These are phyloP conservation scores for Oreochromis niloticus DNA, from an alignment of 2,113 vertebrate species.

Conservation along the genomic window DNA sequence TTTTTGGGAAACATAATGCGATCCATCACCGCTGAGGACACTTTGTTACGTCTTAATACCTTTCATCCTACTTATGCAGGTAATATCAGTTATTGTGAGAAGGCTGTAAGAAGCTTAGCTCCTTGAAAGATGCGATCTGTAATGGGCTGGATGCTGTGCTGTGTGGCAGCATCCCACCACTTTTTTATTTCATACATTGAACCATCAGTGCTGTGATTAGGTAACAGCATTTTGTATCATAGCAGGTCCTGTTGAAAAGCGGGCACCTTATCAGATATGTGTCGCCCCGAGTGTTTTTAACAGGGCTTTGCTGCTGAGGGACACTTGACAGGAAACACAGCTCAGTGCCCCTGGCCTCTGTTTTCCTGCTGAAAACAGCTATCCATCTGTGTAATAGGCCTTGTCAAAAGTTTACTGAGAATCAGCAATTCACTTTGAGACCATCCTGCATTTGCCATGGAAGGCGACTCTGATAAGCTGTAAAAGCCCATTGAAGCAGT, in stretches of 20 bases:
- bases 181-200: background rate
- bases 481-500: constrained; percentile 22
- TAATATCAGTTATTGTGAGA: background rate
- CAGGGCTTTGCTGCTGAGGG: background rate
- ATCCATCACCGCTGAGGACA: background rate
- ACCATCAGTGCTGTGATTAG: constrained; percentile 5
- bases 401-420: constrained; percentile 61
- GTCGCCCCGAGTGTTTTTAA: constrained; percentile 17
- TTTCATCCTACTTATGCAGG: background rate
- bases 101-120: background rate
- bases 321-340: constrained; percentile 6
- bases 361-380: constrained; percentile 36
- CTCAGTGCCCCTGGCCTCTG: background rate
- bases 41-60: background rate
- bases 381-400: constrained; percentile 60
- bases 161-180: background rate
- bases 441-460: background rate
- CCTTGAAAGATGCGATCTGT: background rate
- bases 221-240: background rate
- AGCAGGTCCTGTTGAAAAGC: background rate
- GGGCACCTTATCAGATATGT: constrained; percentile 16
- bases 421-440: constrained; percentile 52
- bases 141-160: background rate
- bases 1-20: background rate
- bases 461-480: constrained; percentile 37